phyloP scores from a whole-genome alignment of 1,140 invertebrate genomes.

The Ceratina calcarata region DNA sequence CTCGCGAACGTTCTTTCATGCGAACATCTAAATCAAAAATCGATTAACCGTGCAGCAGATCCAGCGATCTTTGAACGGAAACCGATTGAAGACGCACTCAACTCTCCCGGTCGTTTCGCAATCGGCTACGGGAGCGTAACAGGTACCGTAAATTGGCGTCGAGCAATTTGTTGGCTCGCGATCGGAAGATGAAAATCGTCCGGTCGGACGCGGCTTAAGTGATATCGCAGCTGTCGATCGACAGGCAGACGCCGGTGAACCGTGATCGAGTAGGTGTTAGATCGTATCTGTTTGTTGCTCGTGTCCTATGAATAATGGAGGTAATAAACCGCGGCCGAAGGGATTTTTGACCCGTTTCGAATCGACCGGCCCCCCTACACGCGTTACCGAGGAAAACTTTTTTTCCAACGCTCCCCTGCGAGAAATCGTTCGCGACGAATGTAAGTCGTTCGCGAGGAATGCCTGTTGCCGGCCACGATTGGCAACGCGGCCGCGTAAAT shows the following conservation, averaged over 20 bases:
- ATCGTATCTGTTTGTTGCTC: conserved; percentile 46
- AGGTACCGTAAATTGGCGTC: conserved; percentile 27
- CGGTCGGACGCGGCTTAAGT: conserved; percentile 42
- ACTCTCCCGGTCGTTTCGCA: not conserved
- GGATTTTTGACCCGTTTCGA: conserved; percentile 29
- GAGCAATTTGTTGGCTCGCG: conserved; percentile 28
- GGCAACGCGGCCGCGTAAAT: conserved; percentile 7
- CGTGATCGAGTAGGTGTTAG: conserved; percentile 52
- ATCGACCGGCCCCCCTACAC: not conserved
- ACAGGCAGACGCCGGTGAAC: conserved; percentile 26
- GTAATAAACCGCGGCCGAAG: conserved; percentile 30
- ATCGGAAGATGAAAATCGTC: conserved; percentile 49
- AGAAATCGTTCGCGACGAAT: conserved; percentile 3
- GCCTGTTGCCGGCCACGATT: not conserved
- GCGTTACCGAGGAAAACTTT: not conserved
- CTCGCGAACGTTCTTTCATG: no score
- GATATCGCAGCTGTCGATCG: conserved; percentile 50
- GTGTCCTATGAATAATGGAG: conserved; percentile 50
- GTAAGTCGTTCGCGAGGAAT: not conserved
- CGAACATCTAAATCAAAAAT: not conserved
- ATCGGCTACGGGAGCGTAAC: conserved; percentile 18
- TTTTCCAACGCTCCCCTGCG: not conserved
- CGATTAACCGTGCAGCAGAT: not conserved
- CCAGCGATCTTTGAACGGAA: not conserved
- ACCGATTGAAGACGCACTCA: no score